Evolutionary conservation across 2,797 vertebrate genomes (phyloP).

Genomic region (Enteromius radiatus): DNA sequence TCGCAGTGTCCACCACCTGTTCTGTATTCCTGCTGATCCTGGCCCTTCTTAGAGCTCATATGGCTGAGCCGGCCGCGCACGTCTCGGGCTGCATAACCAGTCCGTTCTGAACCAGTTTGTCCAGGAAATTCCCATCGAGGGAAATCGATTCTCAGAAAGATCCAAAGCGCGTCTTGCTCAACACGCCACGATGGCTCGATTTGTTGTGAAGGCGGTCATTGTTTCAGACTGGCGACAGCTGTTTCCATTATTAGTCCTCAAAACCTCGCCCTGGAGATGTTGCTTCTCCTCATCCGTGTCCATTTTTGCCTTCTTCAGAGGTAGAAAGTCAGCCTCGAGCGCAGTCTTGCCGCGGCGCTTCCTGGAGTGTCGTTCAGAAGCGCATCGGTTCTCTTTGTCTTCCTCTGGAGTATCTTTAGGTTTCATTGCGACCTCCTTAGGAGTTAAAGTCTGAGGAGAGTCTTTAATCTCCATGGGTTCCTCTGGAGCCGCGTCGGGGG

Average conservation of each 20-base stretch:
- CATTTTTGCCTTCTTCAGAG: constrained; percentile 86
- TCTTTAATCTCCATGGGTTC: constrained; percentile 71
- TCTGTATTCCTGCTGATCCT: not conserved
- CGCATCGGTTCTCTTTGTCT: constrained; percentile 69
- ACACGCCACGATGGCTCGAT: constrained; percentile 74
- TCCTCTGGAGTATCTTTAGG: constrained; percentile 51
- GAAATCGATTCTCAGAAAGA: not conserved
- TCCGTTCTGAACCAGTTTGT: constrained; percentile 38
- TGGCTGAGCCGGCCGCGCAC: not conserved
- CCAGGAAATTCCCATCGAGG: constrained; percentile 27
- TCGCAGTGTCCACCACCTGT: constrained; percentile 27
- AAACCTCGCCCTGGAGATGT: constrained; percentile 53
- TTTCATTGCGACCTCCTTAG: not conserved
- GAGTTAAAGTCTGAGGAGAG: constrained; percentile 19
- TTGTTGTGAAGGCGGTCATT: constrained; percentile 65
- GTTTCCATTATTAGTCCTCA: constrained; percentile 47
- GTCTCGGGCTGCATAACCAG: constrained; percentile 21
- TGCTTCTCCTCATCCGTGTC: constrained; percentile 77
- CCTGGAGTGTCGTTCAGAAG: constrained; percentile 72
- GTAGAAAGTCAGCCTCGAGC: constrained; percentile 81
- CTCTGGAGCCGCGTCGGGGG: constrained; percentile 51
- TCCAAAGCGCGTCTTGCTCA: constrained; percentile 64
- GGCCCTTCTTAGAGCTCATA: constrained; percentile 9
- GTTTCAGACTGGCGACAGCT: constrained; percentile 69
- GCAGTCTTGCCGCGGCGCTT: constrained; percentile 80